Evolutionary conservation across 1,140 invertebrate species (phyloP), one percentile per base, ranked within the genome.

Genomic region (Pteromalus puparum): DNA sequence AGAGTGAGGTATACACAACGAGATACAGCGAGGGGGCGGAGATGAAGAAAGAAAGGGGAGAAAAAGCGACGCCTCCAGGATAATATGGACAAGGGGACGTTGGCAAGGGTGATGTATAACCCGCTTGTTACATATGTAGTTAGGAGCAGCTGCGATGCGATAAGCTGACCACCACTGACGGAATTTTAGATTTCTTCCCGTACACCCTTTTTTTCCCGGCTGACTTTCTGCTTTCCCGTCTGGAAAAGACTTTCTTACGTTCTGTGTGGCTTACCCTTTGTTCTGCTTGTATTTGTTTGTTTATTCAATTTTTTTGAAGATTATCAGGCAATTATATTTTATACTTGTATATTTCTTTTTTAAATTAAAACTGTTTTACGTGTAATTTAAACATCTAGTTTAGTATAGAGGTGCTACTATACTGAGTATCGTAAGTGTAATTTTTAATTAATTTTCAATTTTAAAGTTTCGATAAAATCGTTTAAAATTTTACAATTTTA

Each of bases 91-190:
- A 78, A 34, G 76, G 24, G 18, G 28, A 65, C 53, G 28, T 18
- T 26, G 15, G 48, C 76, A 24, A 78, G 38, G 76, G 15, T 72
- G 78, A 81, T 72, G 67, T 81, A 81, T 72, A 81, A 81, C 78
- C 67, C 4, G 78, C 67, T 70, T 81, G 65, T 81, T 81, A 81
- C 78, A 81, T 81, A 81, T 81, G 78, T 81, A 81, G 65, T 81
- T 72, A 24, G 65, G n/a, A 81, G 38, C 46, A 72, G 34, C 67
- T 81, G 78, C 67, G 78, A 81, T 81, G 30, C 34, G 77, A 78
- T 78, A 68, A 72, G 10, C 67, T 81, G 28, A 72, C n/a, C 65
- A 42, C 78, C 21, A 42, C 61, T 67, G 78, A 70, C 34, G 24
- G 67, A 81, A 73, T 85, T 85, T 85, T 81, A 78, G 26, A 70